phyloP scores from a whole-genome alignment of 2,888 invertebrate species.

The Coenonympha glycerion region DNA sequence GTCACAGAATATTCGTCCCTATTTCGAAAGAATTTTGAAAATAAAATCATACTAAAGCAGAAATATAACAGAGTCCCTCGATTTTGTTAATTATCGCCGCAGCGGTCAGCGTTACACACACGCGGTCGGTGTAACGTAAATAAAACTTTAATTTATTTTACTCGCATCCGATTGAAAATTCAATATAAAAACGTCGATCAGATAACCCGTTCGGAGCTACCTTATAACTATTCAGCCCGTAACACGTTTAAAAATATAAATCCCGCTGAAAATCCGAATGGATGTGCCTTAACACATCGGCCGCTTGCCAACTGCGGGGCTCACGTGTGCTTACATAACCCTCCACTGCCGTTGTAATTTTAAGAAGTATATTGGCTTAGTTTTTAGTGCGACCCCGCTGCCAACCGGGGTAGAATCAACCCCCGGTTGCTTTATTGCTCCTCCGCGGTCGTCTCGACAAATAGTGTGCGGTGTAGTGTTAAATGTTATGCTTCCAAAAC shows the following conservation, averaged over 20 bases:
- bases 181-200: not conserved
- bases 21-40: no score
- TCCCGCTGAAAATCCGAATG: slow-evolving; percentile 22
- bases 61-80: no score
- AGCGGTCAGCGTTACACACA: no score
- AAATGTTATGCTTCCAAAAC: slow-evolving; percentile 26
- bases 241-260: slow-evolving; percentile 27
- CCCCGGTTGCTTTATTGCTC: slow-evolving; percentile 48
- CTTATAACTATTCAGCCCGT: slow-evolving; percentile 19
- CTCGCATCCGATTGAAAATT: slow-evolving; percentile 6
- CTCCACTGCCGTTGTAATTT: slow-evolving; percentile 46
- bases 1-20: no score
- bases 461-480: slow-evolving; percentile 29
- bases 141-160: no score
- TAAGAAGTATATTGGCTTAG: slow-evolving; percentile 69
- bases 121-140: no score
- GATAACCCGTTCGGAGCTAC: slow-evolving; percentile 1
- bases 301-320: slow-evolving; percentile 51
- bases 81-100: no score
- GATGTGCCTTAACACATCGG: slow-evolving; percentile 27
- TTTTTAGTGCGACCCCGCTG: slow-evolving; percentile 56
- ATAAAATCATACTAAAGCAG: no score
- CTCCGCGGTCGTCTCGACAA: slow-evolving; percentile 30
- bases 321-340: slow-evolving; percentile 59
- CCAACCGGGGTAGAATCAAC: slow-evolving; percentile 52